Conservation (phyloP, 2,888 invertebrate genomes). For the Pandemis heparana region DNA sequence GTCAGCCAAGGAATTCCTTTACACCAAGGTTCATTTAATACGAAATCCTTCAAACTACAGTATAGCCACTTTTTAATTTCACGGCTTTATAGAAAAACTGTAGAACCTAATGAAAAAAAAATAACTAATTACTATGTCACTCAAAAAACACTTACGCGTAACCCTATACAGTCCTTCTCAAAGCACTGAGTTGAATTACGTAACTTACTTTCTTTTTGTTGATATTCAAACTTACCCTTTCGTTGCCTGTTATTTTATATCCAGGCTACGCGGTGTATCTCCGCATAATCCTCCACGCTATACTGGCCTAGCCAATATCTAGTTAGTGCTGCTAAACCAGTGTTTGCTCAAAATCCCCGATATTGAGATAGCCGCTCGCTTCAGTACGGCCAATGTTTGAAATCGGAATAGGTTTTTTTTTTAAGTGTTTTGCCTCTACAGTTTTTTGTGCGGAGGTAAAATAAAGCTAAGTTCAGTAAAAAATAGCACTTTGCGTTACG, state of each 20-base stretch:
- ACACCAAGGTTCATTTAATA: too few species aligned
- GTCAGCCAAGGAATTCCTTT: too few species aligned
- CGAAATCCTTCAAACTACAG: too few species aligned
- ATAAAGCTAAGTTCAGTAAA: neutral
- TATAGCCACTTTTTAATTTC: too few species aligned
- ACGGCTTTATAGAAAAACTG: too few species aligned
- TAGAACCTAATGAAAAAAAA: too few species aligned
- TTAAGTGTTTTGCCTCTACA: neutral
- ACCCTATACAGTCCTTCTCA: too few species aligned
- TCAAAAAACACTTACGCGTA: too few species aligned
- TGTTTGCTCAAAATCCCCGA: constrained; percentile 59
- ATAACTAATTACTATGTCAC: too few species aligned
- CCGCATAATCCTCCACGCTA: constrained; percentile 65
- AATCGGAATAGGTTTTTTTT: constrained; percentile 45
- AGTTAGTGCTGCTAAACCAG: constrained; percentile 67
- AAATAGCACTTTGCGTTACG: neutral
- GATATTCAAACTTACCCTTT: neutral
- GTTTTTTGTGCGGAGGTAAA: neutral
- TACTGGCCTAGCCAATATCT: constrained; percentile 72
- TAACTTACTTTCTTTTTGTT: neutral
- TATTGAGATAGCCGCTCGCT: constrained; percentile 53
- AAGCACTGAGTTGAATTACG: too few species aligned
- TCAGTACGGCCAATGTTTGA: constrained; percentile 34
- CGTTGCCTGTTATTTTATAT: constrained; percentile 38
- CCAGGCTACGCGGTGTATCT: constrained; percentile 56